A percentile compares a stretch with the other conserved stretches of the same genome.
These are phyloP conservation scores for Gambelia wislizenii DNA, from an alignment of 2,797 vertebrate genomes.

Conservation along the genomic window DNA sequence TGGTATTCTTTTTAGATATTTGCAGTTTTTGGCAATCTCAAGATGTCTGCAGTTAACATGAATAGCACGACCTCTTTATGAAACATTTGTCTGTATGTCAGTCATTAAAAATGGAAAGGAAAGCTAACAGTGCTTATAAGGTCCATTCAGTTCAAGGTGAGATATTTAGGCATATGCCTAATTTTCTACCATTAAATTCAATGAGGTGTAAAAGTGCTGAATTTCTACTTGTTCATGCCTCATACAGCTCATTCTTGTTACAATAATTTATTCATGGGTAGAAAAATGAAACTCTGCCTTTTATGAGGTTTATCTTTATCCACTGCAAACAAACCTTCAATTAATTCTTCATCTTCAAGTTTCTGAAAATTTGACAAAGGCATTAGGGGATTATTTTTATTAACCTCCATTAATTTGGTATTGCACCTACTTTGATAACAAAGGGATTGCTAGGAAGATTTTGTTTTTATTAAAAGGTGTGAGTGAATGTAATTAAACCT, in stretches of 20 bases:
- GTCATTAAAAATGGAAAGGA: background rate
- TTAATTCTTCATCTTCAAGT: slow-evolving; percentile 67
- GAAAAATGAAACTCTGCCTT: slow-evolving; percentile 70
- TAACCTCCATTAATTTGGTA: slow-evolving; percentile 69
- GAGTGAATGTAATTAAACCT: slow-evolving; percentile 64
- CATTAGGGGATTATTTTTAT: slow-evolving; percentile 65
- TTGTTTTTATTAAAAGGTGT: slow-evolving; percentile 60
- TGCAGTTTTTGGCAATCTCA: background rate
- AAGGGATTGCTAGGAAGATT: slow-evolving; percentile 57
- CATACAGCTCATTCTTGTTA: slow-evolving; percentile 59
- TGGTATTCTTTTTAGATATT: background rate
- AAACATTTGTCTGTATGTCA: background rate
- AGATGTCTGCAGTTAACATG: background rate
- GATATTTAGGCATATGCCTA: background rate
- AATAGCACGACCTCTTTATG: background rate
- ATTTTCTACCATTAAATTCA: slow-evolving; percentile 14
- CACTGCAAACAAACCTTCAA: slow-evolving; percentile 64
- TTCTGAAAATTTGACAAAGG: slow-evolving; percentile 60
- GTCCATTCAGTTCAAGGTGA: background rate
- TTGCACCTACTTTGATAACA: slow-evolving; percentile 57
- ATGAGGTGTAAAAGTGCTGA: slow-evolving; percentile 10
- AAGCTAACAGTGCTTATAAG: background rate
- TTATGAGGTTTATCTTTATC: slow-evolving; percentile 73
- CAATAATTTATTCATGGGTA: slow-evolving; percentile 71
- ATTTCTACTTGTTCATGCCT: background rate